Evolutionary conservation across 1,140 invertebrate genomes (phyloP).

Genomic region (Scaptomyza graminum): DNA sequence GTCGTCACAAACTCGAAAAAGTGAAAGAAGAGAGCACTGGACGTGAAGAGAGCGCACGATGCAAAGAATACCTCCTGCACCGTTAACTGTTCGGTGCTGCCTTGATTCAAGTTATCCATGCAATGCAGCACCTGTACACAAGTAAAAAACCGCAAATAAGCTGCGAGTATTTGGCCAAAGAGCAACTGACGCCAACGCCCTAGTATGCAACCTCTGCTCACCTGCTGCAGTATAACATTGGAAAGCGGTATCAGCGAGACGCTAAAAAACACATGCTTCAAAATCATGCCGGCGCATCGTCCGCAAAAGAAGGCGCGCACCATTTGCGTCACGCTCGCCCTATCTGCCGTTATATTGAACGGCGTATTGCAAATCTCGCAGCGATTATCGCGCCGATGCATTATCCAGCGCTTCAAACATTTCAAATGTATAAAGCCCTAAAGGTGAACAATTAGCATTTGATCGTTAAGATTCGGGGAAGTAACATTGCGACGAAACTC

Average conservation of each 20-base stretch:
- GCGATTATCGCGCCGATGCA: slow-evolving; percentile 71
- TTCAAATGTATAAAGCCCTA: slow-evolving; percentile 75
- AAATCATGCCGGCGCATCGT: slow-evolving; percentile 67
- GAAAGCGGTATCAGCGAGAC: slow-evolving; percentile 70
- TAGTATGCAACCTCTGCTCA: slow-evolving; percentile 41
- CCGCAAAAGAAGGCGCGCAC: slow-evolving; percentile 64
- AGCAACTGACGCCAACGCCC: slow-evolving; percentile 2
- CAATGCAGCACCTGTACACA: slow-evolving; percentile 70
- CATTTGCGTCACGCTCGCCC: slow-evolving; percentile 67
- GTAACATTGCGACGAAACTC: slow-evolving; percentile 24
- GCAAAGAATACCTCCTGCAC: slow-evolving; percentile 74
- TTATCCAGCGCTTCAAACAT: slow-evolving; percentile 77
- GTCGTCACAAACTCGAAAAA: slow-evolving; percentile 79
- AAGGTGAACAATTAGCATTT: background rate
- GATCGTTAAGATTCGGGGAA: background rate
- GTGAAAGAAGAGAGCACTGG: slow-evolving; percentile 77
- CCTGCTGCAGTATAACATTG: slow-evolving; percentile 76
- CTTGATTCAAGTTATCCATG: slow-evolving; percentile 77
- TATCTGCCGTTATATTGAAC: slow-evolving; percentile 63
- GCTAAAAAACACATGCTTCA: slow-evolving; percentile 70
- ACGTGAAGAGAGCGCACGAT: slow-evolving; percentile 72
- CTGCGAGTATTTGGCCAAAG: background rate
- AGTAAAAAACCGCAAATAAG: slow-evolving; percentile 49
- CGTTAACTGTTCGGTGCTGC: slow-evolving; percentile 63
- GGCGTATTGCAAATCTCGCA: slow-evolving; percentile 69